A percentile compares a stretch with the other conserved stretches of the same genome.
phyloP scores from a whole-genome alignment of 2,113 vertebrate genomes.

The Kryptolebias marmoratus region DNA sequence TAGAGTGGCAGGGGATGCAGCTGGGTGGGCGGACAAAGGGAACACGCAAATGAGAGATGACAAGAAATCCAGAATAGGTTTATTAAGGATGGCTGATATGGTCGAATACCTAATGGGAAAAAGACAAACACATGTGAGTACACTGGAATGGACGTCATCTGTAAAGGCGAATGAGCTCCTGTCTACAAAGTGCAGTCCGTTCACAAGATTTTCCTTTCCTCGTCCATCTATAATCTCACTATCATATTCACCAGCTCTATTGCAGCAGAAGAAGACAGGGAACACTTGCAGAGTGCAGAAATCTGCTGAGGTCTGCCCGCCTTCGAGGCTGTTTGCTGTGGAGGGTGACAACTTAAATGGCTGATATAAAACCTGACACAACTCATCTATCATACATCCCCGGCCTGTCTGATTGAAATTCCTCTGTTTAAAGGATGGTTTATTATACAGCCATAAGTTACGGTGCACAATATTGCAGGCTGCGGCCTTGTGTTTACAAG shows the following conservation, averaged over 20 bases:
- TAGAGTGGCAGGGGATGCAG: constrained; percentile 55
- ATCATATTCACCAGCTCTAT: constrained; percentile 48
- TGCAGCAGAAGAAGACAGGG: constrained; percentile 28
- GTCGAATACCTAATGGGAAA: constrained; percentile 45
- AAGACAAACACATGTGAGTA: constrained; percentile 34
- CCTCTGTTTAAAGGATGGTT: constrained; percentile 71
- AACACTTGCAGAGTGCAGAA: constrained; percentile 34
- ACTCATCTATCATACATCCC: constrained; percentile 75
- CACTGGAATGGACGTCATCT: constrained; percentile 28
- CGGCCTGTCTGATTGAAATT: constrained; percentile 68
- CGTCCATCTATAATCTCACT: constrained; percentile 47
- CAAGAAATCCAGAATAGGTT: constrained; percentile 57
- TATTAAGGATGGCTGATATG: constrained; percentile 61
- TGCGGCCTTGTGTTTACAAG: constrained; percentile 66
- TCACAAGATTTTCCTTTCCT: constrained; percentile 31
- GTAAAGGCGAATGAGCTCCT: constrained; percentile 23
- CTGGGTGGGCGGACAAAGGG: constrained; percentile 31
- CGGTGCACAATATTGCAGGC: constrained; percentile 37
- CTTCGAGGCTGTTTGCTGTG: constrained; percentile 69
- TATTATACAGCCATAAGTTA: constrained; percentile 68
- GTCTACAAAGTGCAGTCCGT: constrained; percentile 18
- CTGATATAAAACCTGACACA: constrained; percentile 81
- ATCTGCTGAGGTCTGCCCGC: constrained; percentile 59
- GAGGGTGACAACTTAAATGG: constrained; percentile 78
- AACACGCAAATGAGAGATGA: constrained; percentile 55